Evolutionary conservation across 2,888 invertebrate species (phyloP), one percentile per base, ranked within the genome.

Genomic region (Cordilura impudica): DNA sequence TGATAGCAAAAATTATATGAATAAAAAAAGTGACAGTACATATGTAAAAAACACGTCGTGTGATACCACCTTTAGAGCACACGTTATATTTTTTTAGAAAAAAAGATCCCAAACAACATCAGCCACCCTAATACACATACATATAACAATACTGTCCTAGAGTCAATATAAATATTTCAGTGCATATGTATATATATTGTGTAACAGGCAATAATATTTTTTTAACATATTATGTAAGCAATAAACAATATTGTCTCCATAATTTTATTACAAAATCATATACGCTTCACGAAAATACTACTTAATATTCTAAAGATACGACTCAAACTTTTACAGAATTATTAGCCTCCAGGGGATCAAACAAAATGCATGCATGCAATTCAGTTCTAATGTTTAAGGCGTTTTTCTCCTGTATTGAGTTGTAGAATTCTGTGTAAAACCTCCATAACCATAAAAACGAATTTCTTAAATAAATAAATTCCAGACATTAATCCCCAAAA

Each of bases 321-420:
- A 66, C 47, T 18, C 47, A 53, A 63, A 54, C 58, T 51, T 72
- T 78, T 66, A 69, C 45, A 53, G 31, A 74, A 69, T 58, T 70
- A 74, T 79, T 75, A 47, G 65, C 70, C 78, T 78, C 78, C 35
- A 70, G 78, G 58, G 78, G 65, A 54, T 45, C 58, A 23, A 49
- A 69, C 35, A 39, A 61, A 54, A 61, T 78, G 72, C 72, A 77
- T 54, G 23, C 47, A 49, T 19, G 45, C 73, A 60, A 51, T 79
- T 70, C 75, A 75, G 74, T 79, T 79, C 54, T 66, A 78, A 74
- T 71, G 60, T 49, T 66, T 19, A 12, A 2, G 16, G 6, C 1
- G 35, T 39, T 39, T 39, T n/a, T 39, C 12, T 39, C n/a, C n/a
- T n/a, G n/a, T n/a, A n/a, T n/a, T n/a, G n/a, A n/a, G n/a, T n/a